Base-by-base conservation (phyloP, 2,113 vertebrate species). In the Procavia capensis region DNA sequence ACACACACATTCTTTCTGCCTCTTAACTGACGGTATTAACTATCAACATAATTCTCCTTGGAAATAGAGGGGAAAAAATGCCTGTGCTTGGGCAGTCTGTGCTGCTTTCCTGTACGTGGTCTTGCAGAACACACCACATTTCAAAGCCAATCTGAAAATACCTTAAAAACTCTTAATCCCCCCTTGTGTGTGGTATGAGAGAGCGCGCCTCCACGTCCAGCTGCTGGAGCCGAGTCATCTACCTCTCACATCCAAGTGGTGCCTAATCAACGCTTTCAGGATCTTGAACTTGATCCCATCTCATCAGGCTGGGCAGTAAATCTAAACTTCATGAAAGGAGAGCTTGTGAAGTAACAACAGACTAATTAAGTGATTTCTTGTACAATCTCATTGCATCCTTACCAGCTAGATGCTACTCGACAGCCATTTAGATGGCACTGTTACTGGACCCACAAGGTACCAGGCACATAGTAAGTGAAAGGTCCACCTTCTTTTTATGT, bases 361-460 rank as follows among this genome's bases (percentile, higher is more conserved):
- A 47, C 41, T 20, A 24, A 80, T 54, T 10, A 82, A 19, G 50
- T 7, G 17, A 34, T 11, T 91, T 85, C 90, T 68, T 75, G 66
- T 3, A 13, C 50, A 7, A 41, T 27, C 54, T 39, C 36, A 10
- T 0, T 1, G 66, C 22, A 14, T 1, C 14, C 5, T 3, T 0
- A 2, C 6, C 29, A 4, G 76, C 9, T 36, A 11, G 43, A 17
- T 0, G 9, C 17, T 0, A 8, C 70, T 50, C 84, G 39, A 25
- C 0, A 10, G 78, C 72, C 41, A 0, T 13, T 22, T 0, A 68
- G 82, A 72, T 34, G 63, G 5, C 31, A 0, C 3, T 10, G 64
- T 27, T 6, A 8, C 0, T 2, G 16, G 78, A 22, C 16, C 14
- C 50, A 19, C 43, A 47, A 76, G 22, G 9, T 31, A 34, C 68